Conservation (phyloP, 2,113 vertebrate species). For the Dunckerocampus dactyliophorus region DNA sequence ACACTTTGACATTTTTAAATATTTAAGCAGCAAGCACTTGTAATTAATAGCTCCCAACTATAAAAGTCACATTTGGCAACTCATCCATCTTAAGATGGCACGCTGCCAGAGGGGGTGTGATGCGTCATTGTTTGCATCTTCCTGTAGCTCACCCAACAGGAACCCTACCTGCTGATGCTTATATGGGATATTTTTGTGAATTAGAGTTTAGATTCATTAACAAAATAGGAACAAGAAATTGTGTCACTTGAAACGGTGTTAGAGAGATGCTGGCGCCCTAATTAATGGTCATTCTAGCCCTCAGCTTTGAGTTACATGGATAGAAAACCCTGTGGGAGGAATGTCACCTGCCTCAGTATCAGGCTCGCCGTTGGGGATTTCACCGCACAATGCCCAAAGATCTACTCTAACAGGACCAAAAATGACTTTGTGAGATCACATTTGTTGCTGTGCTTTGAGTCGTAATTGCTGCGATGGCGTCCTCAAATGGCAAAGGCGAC, state of each 20-base stretch:
- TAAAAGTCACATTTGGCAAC: too few species aligned
- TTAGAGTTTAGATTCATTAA: conserved; percentile 55
- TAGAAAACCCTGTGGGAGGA: conserved; percentile 48
- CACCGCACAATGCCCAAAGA: conserved; percentile 16
- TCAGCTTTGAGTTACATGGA: conserved; percentile 75
- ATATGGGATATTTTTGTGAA: too few species aligned
- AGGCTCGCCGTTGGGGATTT: conserved; percentile 33
- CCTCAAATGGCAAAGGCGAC: conserved; percentile 55
- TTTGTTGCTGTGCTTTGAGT: conserved; percentile 12
- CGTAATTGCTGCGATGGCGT: conserved; percentile 51
- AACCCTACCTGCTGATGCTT: too few species aligned
- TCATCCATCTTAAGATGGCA: too few species aligned
- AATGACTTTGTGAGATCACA: conserved; percentile 4
- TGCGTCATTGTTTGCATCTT: too few species aligned
- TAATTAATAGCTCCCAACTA: too few species aligned
- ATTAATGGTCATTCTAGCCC: conserved; percentile 82
- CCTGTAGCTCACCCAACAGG: too few species aligned
- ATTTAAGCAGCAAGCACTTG: too few species aligned
- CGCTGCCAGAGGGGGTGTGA: too few species aligned
- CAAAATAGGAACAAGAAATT: conserved; percentile 51
- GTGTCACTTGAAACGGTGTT: conserved; percentile 75
- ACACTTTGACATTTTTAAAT: conserved; percentile 5
- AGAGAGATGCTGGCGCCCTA: conserved; percentile 65
- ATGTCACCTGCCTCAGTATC: conserved; percentile 55
- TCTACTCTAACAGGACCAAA: background rate